Conservation (phyloP, 2,113 vertebrate species). For the Phrynocephalus versicolor region DNA sequence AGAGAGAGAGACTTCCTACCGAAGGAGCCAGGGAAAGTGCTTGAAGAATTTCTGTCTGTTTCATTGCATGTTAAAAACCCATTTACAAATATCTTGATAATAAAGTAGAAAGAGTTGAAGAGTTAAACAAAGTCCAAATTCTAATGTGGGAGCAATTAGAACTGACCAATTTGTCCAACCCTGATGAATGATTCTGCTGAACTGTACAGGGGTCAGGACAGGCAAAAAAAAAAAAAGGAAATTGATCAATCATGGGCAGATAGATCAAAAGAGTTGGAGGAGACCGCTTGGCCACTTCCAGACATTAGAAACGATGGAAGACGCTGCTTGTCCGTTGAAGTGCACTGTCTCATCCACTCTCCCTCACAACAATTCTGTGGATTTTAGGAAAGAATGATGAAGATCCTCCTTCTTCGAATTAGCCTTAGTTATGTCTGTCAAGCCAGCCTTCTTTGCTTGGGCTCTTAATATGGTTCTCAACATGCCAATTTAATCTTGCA, state of each 20-base stretch:
- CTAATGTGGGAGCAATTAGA: too few relatives aligned
- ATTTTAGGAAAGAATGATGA: background rate
- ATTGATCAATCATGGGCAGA: too few relatives aligned
- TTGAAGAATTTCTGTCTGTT: background rate
- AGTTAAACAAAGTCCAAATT: too few relatives aligned
- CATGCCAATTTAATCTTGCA: background rate
- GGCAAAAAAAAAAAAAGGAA: background rate
- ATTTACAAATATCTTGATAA: too few relatives aligned
- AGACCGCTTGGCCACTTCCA: background rate
- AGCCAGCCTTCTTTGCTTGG: background rate
- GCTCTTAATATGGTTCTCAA: background rate
- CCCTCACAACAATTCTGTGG: background rate
- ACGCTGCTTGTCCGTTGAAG: background rate
- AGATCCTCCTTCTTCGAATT: background rate
- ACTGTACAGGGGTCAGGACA: background rate
- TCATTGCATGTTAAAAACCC: background rate
- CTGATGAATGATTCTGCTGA: background rate
- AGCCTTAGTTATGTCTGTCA: background rate
- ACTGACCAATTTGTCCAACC: too few relatives aligned
- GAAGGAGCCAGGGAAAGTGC: too few relatives aligned
- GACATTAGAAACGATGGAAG: background rate
- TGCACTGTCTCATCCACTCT: background rate
- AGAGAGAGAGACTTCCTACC: too few relatives aligned
- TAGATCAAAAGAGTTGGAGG: too few relatives aligned
- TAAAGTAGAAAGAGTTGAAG: too few relatives aligned